phyloP scores from a whole-genome alignment of 92 coral and sea anemone species.

The Isaurus tuberculatus region DNA sequence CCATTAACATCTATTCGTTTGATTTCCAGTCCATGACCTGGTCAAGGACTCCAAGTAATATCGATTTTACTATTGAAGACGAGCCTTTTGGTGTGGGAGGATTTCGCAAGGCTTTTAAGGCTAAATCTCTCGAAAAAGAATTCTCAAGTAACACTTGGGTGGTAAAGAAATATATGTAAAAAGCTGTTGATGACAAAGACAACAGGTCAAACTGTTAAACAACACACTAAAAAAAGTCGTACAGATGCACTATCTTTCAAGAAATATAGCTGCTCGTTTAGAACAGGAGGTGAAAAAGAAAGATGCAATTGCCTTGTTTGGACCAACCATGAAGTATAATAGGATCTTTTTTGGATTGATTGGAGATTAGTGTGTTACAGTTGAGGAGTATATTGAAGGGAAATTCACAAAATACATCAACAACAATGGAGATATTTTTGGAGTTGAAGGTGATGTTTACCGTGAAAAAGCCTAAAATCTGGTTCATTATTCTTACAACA shows the following conservation, averaged over 20 bases:
- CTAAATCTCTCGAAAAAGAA: background rate
- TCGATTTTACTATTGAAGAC: background rate
- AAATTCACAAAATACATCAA: background rate
- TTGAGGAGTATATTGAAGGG: background rate
- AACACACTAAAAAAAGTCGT: conserved; percentile 1
- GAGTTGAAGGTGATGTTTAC: background rate
- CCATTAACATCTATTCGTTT: conserved; percentile 6
- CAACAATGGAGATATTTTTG: background rate
- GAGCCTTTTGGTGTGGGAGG: conserved; percentile 14
- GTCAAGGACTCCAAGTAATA: conserved; percentile 1
- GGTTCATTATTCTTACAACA: conserved; percentile 10
- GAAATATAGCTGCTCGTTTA: no score
- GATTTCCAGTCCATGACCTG: conserved; percentile 23
- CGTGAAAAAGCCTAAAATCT: conserved; percentile 12
- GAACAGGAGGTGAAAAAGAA: no score
- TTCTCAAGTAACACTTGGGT: conserved; percentile 2
- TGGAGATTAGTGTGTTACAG: background rate
- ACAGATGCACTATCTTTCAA: background rate
- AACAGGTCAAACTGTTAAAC: background rate
- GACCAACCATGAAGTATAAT: background rate
- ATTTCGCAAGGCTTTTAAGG: background rate
- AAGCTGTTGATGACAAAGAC: background rate
- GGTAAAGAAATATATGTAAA: background rate
- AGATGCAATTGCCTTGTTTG: background rate
- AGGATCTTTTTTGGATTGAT: background rate